Evolutionary conservation across 1,140 invertebrate genomes (phyloP).

Genomic region (Diuraphis noxia): DNA sequence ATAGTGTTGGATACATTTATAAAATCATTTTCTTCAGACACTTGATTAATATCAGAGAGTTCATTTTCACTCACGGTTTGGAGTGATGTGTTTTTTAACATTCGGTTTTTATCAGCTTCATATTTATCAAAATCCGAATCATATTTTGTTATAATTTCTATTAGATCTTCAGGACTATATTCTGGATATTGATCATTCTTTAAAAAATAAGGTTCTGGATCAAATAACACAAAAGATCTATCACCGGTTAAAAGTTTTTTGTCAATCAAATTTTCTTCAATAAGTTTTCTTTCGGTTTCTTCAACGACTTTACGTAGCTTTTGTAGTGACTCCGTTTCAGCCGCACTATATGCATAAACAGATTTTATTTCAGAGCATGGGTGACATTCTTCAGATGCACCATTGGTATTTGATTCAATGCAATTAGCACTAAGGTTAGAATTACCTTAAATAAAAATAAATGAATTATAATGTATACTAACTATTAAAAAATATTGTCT

Average conservation of each 20-base stretch:
- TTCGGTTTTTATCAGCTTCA: background rate
- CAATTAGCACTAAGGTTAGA: background rate
- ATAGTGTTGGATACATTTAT: background rate
- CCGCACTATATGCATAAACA: background rate
- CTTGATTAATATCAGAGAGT: no score
- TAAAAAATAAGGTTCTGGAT: conserved; percentile 26
- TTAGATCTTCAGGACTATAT: background rate
- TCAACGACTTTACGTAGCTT: background rate
- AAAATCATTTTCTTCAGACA: background rate
- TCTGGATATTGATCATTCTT: background rate
- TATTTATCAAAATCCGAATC: conserved; percentile 12
- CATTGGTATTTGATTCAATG: background rate
- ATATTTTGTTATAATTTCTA: conserved; percentile 21
- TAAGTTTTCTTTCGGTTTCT: conserved; percentile 31
- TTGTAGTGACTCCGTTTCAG: conserved; percentile 1
- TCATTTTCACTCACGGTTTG: background rate
- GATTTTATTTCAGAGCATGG: background rate
- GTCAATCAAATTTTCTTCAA: background rate
- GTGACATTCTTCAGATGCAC: background rate
- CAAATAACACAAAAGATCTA: conserved; percentile 43
- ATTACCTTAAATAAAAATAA: background rate
- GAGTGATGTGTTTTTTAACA: background rate
- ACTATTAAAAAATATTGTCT: background rate
- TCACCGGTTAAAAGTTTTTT: conserved; percentile 14
- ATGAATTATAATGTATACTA: background rate